phyloP scores from a whole-genome alignment of 2,888 invertebrate genomes.

The Xestia sexstrigata region DNA sequence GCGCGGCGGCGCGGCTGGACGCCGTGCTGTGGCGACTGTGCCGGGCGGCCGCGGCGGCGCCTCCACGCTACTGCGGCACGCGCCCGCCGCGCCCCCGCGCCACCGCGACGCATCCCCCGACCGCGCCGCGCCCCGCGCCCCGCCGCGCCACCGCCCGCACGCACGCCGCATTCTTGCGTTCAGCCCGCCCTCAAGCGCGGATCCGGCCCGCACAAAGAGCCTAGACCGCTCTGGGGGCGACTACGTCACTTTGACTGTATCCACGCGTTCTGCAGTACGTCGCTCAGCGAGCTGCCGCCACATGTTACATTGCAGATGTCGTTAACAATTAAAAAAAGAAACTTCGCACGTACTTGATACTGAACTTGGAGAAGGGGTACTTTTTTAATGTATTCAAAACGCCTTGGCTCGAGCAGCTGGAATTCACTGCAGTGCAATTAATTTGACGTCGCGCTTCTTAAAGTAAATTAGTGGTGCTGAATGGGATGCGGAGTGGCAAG shows the following conservation, averaged over 20 bases:
- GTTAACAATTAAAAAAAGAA: constrained; percentile 54
- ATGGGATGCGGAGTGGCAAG: constrained; percentile 54
- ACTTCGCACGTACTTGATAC: constrained; percentile 28
- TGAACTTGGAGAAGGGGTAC: constrained; percentile 46
- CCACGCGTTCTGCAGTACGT: constrained; percentile 70
- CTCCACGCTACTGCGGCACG: constrained; percentile 90
- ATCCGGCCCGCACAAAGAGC: constrained; percentile 81
- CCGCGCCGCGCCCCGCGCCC: constrained; percentile 74
- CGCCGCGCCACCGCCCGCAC: constrained; percentile 83
- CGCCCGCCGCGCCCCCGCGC: constrained; percentile 79
- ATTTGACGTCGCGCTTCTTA: constrained; percentile 62
- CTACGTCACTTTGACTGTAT: constrained; percentile 72
- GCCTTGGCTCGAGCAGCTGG: constrained; percentile 51
- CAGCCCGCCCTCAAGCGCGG: constrained; percentile 75
- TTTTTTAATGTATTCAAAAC: constrained; percentile 53
- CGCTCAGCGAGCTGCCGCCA: constrained; percentile 44
- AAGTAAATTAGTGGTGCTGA: constrained; percentile 61
- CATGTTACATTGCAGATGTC: constrained; percentile 71
- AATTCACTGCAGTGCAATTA: constrained; percentile 72
- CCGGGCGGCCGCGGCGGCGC: constrained; percentile 88
- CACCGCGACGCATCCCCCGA: constrained; percentile 81
- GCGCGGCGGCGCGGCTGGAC: constrained; percentile 75
- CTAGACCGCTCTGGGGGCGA: constrained; percentile 67
- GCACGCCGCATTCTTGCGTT: constrained; percentile 89
- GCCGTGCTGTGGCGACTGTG: constrained; percentile 76